phyloP scores from a whole-genome alignment of 2,113 vertebrate species.

The Neotoma lepida region DNA sequence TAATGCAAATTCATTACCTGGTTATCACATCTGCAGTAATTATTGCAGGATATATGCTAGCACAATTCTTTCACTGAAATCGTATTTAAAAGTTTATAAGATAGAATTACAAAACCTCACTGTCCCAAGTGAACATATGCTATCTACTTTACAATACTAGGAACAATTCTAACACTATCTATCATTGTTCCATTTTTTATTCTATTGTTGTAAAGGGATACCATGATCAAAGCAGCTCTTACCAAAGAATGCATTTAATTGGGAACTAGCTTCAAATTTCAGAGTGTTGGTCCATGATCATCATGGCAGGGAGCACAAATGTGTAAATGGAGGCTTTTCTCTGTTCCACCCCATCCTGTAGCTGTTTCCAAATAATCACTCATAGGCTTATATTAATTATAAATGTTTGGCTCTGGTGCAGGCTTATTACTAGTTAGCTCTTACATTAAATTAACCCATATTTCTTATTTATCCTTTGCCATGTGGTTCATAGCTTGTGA shows the following conservation, averaged over 20 bases:
- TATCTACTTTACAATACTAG: background rate
- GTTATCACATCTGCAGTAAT: background rate
- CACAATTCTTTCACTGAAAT: background rate
- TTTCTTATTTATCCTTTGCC: no score
- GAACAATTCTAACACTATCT: background rate
- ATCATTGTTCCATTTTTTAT: background rate
- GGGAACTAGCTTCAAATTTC: background rate
- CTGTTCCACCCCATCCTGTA: no score
- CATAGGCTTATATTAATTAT: no score
- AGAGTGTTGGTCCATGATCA: no score
- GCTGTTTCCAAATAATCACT: no score
- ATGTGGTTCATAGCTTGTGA: no score
- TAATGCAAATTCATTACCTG: background rate
- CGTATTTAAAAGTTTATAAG: background rate
- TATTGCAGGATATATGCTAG: background rate
- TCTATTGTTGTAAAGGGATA: background rate
- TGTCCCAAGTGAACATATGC: background rate
- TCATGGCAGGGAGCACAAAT: background rate
- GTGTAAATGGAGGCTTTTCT: no score
- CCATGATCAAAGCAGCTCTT: fast-evolving
- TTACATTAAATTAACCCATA: no score
- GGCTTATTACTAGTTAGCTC: no score
- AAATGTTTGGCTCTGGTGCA: no score
- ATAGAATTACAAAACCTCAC: background rate
- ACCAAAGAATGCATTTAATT: background rate